Base-by-base conservation (phyloP, 2,797 vertebrate species). In the Ambastaia sidthimunki region DNA sequence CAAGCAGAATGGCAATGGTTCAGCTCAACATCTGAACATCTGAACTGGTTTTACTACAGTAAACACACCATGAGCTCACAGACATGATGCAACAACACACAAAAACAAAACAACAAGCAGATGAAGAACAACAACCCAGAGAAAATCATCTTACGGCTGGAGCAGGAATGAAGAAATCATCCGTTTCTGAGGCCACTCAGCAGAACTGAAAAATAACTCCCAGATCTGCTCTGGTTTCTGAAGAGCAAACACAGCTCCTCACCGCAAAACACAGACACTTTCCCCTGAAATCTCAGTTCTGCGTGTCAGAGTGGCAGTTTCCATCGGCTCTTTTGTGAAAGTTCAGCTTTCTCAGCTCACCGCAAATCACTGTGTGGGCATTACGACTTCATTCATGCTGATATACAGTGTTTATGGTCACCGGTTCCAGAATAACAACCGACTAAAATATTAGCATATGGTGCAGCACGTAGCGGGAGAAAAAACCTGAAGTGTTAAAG, bases 401-500 rank as follows among this genome's bases (percentile, higher is more conserved):
- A 78, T 59, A 70, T 48, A 62, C 54, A 48, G 52, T 72, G 74
- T 71, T 68, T 34, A 69, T 66, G 25, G 18, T 31, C 25, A 62
- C 31, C 3, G 13, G 28, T 23, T 78, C 48, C 71, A 70, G 48
- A 52, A 74, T 63, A 28, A 69, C 15, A 82, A 70, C 13, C 6
- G 25, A 82, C 57, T 74, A 3, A 73, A 66, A 74, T 48, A 71
- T 79, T 41, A 68, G 66, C 50, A 75, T 76, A 82, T 48, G 28
- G 41, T 41, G 68, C n/a, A 34, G 71, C 57, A 65, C 1, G 15
- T 18, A 79, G 71, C 21, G 11, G 54, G 55, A 59, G 0, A 66
- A 59, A 31, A 41, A 10, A 44, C 16, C 0, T 44, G 47, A 74
- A 19, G 76, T 81, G 84, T 76, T 72, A 85, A 82, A 37, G 80